Base-by-base conservation (phyloP, 1,140 invertebrate genomes). In the Drosophila saltans region DNA sequence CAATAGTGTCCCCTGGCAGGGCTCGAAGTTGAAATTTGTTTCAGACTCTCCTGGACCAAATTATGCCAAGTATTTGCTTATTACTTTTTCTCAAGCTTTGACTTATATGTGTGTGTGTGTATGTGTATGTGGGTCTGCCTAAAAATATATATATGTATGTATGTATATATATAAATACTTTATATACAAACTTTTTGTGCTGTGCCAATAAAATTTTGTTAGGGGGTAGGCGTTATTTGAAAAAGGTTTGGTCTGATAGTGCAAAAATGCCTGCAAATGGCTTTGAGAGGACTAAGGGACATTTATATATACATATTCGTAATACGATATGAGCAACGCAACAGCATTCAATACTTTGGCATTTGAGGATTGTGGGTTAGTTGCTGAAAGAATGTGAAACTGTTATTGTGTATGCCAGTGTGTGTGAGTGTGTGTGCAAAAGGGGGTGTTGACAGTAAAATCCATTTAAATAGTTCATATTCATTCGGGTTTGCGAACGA, bases 51-150 rank as follows among this genome's bases (percentile, higher is more conserved):
- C 69, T 76, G 63, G 28, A 57, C 76, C 77, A 80, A 83, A 88
- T 89, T 88, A 88, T 88, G 83, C 83, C 84, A 83, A 88, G 76
- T 89, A 88, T 88, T 88, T 88, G 76, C 83, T 86, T 88, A 88
- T 88, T 88, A 88, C 69, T 70, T 83, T 86, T 86, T 64, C 45
- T 52, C 45, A 16, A 52, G 24, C 45, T 52, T 52, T 52, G 45
- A 52, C 45, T 52, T 52, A 52, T 52, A 24, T 52, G 16, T 16
- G 16, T 16, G 16, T 16, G 16, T 16, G 16, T 16, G 16, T 16
- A 16, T 16, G 16, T 16, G 16, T 16, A 16, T 16, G 16, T 16
- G 45, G 21, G 45, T 10, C 21, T 48, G 16, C 10, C 8, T 48
- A 21, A 7, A 48, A 7, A 48, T 24, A 48, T 7, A 21, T 21